Conservation (phyloP, 1,140 invertebrate genomes). For the Holotrichia oblita region DNA sequence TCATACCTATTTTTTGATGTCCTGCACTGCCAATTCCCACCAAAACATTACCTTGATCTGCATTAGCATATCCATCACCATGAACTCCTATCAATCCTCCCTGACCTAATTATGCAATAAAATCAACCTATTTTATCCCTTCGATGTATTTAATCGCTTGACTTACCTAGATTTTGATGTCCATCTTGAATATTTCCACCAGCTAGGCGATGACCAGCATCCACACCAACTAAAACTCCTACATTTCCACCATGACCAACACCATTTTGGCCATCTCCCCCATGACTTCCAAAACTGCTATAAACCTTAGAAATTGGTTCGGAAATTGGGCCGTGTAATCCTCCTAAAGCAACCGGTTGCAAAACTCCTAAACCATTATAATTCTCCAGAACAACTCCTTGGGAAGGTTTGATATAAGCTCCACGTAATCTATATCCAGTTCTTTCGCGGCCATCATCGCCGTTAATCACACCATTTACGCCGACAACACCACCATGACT, state of each 20-base stretch:
- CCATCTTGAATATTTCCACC: too few species aligned
- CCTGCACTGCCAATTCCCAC: too few species aligned
- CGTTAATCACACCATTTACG: conserved; percentile 17
- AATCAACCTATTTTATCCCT: too few species aligned
- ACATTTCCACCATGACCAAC: not conserved
- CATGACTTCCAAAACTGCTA: conserved; percentile 46
- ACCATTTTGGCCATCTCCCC: not conserved
- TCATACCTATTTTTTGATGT: too few species aligned
- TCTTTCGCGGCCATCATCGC: conserved; percentile 22
- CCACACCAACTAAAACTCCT: not conserved
- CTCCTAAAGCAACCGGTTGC: conserved; percentile 51
- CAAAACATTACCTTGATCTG: too few species aligned
- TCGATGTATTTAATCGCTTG: too few species aligned
- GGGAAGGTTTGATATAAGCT: not conserved
- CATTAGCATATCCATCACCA: too few species aligned
- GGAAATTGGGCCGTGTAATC: conserved; percentile 52
- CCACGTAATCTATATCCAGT: not conserved
- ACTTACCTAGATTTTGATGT: not conserved
- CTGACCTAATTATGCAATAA: too few species aligned
- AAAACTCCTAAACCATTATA: conserved; percentile 58
- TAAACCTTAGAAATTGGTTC: conserved; percentile 53
- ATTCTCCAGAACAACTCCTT: conserved; percentile 42
- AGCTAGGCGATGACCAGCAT: too few species aligned
- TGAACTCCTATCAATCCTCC: too few species aligned
- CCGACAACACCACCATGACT: not conserved